Evolutionary conservation across 2,888 invertebrate genomes (phyloP).

Genomic region (Tenodera sinensis): DNA sequence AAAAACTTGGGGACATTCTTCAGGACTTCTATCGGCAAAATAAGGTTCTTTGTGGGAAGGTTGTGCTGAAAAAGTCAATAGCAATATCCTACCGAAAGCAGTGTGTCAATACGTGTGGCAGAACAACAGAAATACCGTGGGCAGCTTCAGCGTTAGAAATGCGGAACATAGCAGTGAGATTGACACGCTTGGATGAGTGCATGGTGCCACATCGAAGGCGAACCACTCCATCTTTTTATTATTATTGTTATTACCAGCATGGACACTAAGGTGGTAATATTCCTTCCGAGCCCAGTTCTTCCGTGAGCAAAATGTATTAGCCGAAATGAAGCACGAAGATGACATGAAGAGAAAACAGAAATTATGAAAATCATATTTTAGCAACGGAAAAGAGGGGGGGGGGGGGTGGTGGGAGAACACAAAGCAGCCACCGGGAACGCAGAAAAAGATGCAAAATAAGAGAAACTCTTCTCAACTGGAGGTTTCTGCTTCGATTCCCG

Average conservation of each 20-base stretch:
- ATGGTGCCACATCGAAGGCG: not conserved
- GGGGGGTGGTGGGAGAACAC: too few relatives aligned
- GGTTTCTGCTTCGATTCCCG: too few relatives aligned
- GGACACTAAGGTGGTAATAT: not conserved
- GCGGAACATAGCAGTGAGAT: not conserved
- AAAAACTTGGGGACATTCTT: not conserved
- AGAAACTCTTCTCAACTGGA: too few relatives aligned
- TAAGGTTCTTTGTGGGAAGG: not conserved
- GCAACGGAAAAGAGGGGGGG: not conserved
- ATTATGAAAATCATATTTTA: not conserved
- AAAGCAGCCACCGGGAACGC: too few relatives aligned
- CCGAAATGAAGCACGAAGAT: not conserved
- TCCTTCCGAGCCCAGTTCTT: not conserved
- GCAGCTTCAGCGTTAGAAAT: not conserved
- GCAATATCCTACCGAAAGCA: not conserved
- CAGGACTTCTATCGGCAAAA: not conserved
- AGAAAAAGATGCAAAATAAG: too few relatives aligned
- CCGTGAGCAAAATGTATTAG: not conserved
- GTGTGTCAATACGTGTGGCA: not conserved
- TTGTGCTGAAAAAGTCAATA: not conserved
- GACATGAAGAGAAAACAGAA: not conserved
- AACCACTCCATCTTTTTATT: not conserved
- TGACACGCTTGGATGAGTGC: not conserved
- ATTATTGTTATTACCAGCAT: not conserved
- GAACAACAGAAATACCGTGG: not conserved